These are phyloP conservation scores for Eilema griseolum DNA, from an alignment of 2,888 invertebrate genomes.

Conservation along the genomic window DNA sequence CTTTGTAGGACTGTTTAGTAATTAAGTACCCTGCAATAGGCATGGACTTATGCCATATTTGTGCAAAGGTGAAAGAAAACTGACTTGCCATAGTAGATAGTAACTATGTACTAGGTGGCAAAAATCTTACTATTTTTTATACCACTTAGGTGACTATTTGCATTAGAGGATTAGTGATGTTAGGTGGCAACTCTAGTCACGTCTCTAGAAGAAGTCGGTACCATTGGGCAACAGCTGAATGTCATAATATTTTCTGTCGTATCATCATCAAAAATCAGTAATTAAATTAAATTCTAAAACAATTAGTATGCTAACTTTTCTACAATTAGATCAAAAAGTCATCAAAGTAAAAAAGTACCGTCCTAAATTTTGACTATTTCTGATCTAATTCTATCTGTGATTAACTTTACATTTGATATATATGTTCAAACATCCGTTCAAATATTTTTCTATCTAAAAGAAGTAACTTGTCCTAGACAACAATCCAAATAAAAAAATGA, in stretches of 20 bases:
- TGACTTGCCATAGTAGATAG: not conserved
- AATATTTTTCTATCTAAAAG: too few relatives aligned
- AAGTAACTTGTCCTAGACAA: not conserved
- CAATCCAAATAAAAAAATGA: not conserved
- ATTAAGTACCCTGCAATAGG: not conserved
- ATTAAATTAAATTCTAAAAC: conserved; percentile 21
- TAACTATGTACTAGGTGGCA: not conserved
- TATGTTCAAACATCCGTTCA: not conserved
- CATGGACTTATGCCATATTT: not conserved
- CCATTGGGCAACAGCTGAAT: conserved; percentile 20
- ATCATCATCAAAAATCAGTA: not conserved
- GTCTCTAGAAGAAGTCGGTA: conserved; percentile 27
- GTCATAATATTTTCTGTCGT: conserved; percentile 16
- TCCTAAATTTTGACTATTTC: too few relatives aligned
- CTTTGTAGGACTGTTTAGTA: not conserved
- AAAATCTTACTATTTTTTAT: too few relatives aligned
- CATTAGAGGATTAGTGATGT: not conserved
- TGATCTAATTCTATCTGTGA: not conserved
- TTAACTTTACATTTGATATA: not conserved
- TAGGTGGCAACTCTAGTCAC: conserved; percentile 18
- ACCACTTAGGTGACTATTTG: too few relatives aligned
- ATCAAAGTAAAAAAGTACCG: too few relatives aligned
- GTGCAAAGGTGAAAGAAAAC: not conserved
- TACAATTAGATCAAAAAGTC: too few relatives aligned
- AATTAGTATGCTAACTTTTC: too few relatives aligned